Base-by-base conservation (phyloP, 23 tunicate genomes). In the Halocynthia roretzi region DNA sequence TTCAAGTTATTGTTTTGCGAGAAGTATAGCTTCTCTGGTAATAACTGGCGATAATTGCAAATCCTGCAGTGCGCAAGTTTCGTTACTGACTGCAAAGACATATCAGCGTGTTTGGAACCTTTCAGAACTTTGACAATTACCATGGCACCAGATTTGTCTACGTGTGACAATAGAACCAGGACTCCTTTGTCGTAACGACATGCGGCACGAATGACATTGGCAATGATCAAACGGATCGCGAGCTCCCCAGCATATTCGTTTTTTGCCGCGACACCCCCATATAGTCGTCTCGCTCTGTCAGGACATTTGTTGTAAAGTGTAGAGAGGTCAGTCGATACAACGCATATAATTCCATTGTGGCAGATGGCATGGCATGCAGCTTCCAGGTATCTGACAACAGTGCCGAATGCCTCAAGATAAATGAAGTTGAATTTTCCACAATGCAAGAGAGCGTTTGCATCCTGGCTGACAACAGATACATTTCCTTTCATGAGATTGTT, bases 161-260 rank as follows among this genome's bases (percentile, higher is more conserved):
- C 87, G 44, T 80, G 61, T 61, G 87, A 81, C 79, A 79, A 52
- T 40, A 76, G 67, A 12, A 92, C 93, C 56, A 57, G 49, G 6
- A 92, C 31, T n/a, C 92, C 98, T 53, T 85, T 85, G 51, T 71
- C 71, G 84, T 87, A 92, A 44, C 88, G 52, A 7, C 83, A 79
- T 6, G 98, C 98, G 2, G 98, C 86, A 68, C 82, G 80, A 11
- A 61, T 82, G 7, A 79, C 40, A 71, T 92, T 92, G 8, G 79
- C 83, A 53, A 86, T 18, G 14, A 92, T 78, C 11, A 92, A 81
- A 40, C 98, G 55, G 6, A 75, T 72, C 2, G 82, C 87, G 6
- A 82, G 21, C 72, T 92, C 98, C 68, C 52, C 61, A n/a, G 22
- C 60, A 74, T 92, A 92, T 70, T 86, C 92, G 53, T 75, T 82